Percentiles rank a stretch among this genome's conserved stretches.
phyloP scores from a whole-genome alignment of 2,113 vertebrate species.

The Gyps fulvus region DNA sequence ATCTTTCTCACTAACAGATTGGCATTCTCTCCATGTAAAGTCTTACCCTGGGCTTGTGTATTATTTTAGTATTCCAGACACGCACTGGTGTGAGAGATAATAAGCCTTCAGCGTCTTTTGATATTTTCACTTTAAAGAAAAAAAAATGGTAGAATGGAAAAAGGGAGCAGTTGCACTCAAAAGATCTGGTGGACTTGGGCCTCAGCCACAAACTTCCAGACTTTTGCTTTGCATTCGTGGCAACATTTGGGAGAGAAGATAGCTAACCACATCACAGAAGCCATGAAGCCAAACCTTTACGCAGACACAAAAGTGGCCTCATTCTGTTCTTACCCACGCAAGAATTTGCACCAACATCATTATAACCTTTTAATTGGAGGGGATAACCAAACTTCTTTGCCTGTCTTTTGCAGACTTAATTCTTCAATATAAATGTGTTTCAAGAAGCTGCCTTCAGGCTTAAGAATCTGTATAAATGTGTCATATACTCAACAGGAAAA shows the following conservation, averaged over 20 bases:
- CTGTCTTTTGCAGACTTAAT: neutral
- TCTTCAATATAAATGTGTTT: neutral
- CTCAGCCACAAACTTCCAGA: neutral
- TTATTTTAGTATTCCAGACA: neutral
- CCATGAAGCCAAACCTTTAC: neutral
- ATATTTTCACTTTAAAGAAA: neutral
- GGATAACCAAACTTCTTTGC: neutral
- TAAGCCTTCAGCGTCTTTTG: neutral
- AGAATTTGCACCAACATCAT: neutral
- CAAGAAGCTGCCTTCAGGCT: neutral
- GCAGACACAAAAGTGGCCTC: neutral
- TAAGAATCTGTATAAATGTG: neutral
- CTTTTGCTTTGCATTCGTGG: neutral
- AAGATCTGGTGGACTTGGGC: neutral
- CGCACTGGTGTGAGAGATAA: neutral
- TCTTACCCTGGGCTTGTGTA: neutral
- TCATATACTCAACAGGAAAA: neutral
- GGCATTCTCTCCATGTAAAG: neutral
- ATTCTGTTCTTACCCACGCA: neutral
- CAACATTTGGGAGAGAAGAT: neutral
- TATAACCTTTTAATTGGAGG: neutral
- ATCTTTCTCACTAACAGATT: neutral
- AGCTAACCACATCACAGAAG: neutral
- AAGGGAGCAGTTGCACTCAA: neutral
- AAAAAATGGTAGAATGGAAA: neutral